Evolutionary conservation across 2,888 invertebrate genomes (phyloP).

Genomic region (Synergus gifuensis): DNA sequence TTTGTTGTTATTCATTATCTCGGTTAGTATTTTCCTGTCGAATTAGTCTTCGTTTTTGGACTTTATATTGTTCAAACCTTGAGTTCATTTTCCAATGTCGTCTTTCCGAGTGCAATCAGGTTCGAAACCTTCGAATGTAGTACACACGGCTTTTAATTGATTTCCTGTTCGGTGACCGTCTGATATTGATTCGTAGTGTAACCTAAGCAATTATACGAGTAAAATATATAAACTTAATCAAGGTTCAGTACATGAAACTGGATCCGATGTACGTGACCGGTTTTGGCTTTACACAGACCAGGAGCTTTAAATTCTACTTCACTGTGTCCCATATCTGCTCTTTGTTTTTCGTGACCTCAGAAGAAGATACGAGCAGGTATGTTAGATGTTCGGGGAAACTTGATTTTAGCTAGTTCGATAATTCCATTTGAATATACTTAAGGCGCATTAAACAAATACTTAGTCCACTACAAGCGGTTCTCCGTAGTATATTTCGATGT

Average conservation of each 20-base stretch:
- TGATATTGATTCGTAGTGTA: not conserved
- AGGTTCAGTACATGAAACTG: not conserved
- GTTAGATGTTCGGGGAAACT: not conserved
- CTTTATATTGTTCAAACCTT: not conserved
- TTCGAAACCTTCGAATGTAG: not conserved
- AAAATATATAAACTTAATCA: slow-evolving; percentile 1
- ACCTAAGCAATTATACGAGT: not conserved
- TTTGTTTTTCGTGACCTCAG: not conserved
- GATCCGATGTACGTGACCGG: slow-evolving; percentile 2
- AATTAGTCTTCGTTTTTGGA: not conserved
- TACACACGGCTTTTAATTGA: not conserved
- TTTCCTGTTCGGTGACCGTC: not conserved
- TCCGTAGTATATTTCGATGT: not conserved
- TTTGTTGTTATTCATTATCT: not conserved
- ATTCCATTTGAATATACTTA: not conserved
- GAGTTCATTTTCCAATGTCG: not conserved
- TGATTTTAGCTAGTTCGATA: not conserved
- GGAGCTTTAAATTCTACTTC: not conserved
- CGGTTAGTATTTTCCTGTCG: not conserved
- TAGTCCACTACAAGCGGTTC: not conserved
- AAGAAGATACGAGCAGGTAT: not conserved
- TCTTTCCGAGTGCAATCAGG: not conserved
- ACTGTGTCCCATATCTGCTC: not conserved
- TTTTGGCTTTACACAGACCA: not conserved
- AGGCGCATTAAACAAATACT: not conserved